Evolutionary conservation across 2,888 invertebrate genomes (phyloP), one percentile per base, ranked within the genome.

Genomic region (Pelosia muscerda): DNA sequence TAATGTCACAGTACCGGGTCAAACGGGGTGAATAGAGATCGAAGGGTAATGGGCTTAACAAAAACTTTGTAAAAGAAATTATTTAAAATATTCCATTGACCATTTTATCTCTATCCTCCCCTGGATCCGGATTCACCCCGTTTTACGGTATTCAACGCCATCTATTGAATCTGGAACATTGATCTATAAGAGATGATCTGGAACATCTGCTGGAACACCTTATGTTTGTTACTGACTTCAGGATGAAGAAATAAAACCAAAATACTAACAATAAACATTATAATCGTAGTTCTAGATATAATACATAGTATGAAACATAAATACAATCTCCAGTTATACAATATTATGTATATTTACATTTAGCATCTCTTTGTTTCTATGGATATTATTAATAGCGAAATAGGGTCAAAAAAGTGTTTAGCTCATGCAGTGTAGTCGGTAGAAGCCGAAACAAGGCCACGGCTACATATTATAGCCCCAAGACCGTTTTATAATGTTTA

Each of bases 231-330:
- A 42, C 23, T 2, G 4, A 2, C 19, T 31, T 13, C 22, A 34
- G 23, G 5, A 19, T 23, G 23, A 31, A 49, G 76, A 25, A 88
- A 84, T 82, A 76, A 90, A 85, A 90, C 77, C 64, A 73, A 34
- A 22, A 65, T 66, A 56, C 68, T 88, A 94, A 94, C 94, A 93
- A 90, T 93, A 92, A 93, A 92, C 92, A 89, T 91, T 93, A 89
- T 93, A 92, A 89, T 92, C 79, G 85, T 88, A 90, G 81, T 85
- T 84, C 86, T 88, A 89, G 82, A 82, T 89, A 88, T 88, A 86
- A 88, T 88, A 91, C 86, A 89, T 85, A 86, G 84, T 92, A 90
- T 85, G 89, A 92, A 92, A 93, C 90, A 92, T 92, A 92, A 90
- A 93, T 91, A 92, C 87, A 88, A 85, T 90, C 86, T 90, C 78